A percentile compares a stretch with the other conserved stretches of the same genome.
phyloP scores from a whole-genome alignment of 1,140 invertebrate species.

The Popillia japonica region DNA sequence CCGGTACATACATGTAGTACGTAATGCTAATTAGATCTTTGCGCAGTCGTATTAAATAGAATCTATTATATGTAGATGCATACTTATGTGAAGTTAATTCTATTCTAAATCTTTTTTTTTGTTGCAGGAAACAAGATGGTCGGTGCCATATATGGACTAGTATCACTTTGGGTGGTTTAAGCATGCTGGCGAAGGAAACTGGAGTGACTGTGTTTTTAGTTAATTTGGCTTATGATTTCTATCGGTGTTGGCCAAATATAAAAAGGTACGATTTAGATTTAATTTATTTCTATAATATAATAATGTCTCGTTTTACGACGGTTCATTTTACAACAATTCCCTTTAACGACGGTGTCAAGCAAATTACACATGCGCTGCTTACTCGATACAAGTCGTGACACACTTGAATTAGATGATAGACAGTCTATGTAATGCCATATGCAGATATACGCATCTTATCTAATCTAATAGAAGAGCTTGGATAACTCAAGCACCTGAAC shows the following conservation, averaged over 20 bases:
- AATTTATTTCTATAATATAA: no score
- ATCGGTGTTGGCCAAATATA: conserved; percentile 73
- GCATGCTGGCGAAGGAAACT: conserved; percentile 92
- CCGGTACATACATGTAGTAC: background rate
- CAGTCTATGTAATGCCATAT: no score
- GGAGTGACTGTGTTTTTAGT: conserved; percentile 84
- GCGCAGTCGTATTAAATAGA: no score
- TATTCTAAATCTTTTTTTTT: background rate
- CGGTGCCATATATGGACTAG: conserved; percentile 69
- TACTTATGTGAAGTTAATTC: background rate
- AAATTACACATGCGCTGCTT: no score
- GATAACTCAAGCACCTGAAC: no score
- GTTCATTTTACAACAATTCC: no score
- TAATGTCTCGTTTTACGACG: no score
- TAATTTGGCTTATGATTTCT: conserved; percentile 77
- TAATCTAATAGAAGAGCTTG: no score
- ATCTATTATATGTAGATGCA: background rate
- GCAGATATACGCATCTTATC: no score
- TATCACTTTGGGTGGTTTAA: conserved; percentile 73
- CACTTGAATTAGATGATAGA: no score
- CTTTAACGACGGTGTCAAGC: no score
- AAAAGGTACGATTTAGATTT: conserved; percentile 66
- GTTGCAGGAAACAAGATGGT: conserved; percentile 46
- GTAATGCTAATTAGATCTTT: background rate
- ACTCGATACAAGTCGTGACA: no score